phyloP scores from a whole-genome alignment of 92 coral and sea anemone species.

The Porites cylindrica region DNA sequence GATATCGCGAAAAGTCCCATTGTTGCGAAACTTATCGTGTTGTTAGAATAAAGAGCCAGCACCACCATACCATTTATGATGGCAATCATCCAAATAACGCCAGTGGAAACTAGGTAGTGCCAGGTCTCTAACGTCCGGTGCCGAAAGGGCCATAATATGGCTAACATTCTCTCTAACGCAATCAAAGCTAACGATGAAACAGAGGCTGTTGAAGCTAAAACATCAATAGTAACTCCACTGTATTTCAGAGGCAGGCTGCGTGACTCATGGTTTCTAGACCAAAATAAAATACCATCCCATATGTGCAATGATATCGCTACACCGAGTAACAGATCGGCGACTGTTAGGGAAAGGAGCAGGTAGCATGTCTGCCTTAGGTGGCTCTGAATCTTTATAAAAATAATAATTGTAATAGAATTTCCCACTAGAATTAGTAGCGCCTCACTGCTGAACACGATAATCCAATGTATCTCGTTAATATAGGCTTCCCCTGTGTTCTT shows the following conservation, averaged over 20 bases:
- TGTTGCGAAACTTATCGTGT: not conserved
- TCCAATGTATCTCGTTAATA: not conserved
- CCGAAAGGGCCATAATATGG: conserved; percentile 26
- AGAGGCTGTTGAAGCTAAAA: conserved; percentile 19
- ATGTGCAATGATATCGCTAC: not conserved
- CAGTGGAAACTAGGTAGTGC: not conserved
- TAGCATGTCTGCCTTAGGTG: conserved; percentile 11
- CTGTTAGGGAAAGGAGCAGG: conserved; percentile 6
- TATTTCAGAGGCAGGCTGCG: not conserved
- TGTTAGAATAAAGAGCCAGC: not conserved
- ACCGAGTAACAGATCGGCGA: conserved; percentile 3
- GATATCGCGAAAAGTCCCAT: not conserved
- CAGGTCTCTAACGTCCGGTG: conserved; percentile 9
- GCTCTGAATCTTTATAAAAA: conserved; percentile 1
- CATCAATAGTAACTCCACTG: not conserved
- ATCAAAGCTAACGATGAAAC: not conserved
- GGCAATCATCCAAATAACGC: not conserved
- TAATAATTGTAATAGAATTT: conserved; percentile 13
- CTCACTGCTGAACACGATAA: not conserved
- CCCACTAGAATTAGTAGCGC: not conserved
- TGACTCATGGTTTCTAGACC: not conserved
- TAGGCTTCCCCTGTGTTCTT: not conserved
- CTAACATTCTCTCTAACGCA: conserved; percentile 27
- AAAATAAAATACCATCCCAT: not conserved
- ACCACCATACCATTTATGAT: not conserved